Conservation (phyloP, 1,140 invertebrate genomes). For the Bombus pascuorum region DNA sequence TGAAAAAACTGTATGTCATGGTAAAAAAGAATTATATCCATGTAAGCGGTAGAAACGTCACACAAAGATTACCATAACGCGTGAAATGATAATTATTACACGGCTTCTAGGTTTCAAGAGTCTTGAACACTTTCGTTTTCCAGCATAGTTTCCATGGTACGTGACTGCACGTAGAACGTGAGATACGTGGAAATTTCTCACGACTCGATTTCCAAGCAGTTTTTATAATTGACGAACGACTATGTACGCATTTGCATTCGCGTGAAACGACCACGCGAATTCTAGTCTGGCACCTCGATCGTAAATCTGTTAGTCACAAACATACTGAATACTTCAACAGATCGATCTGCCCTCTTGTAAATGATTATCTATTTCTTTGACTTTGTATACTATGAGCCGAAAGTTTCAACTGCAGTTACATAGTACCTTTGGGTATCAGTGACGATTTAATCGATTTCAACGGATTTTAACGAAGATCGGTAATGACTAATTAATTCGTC, state of each 20-base stretch:
- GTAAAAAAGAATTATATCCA: not conserved
- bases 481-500: accelerated
- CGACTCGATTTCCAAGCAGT: slow-evolving; percentile 16
- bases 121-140: slow-evolving; percentile 35
- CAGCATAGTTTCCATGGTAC: slow-evolving; percentile 5
- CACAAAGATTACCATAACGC: not conserved
- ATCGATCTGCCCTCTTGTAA: not conserved
- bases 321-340: not conserved
- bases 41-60: not conserved
- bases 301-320: not conserved
- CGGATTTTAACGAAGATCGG: not conserved
- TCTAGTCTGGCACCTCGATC: not conserved
- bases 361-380: not conserved
- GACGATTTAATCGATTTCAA: not conserved
- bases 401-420: not conserved
- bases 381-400: not conserved
- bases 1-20: not conserved
- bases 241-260: not conserved
- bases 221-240: slow-evolving; percentile 32
- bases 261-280: slow-evolving; percentile 5
- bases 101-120: not conserved
- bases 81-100: not conserved
- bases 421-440: accelerated
- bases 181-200: slow-evolving; percentile 22
- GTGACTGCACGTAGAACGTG: not conserved